Evolutionary conservation across 2,888 invertebrate species (phyloP).

Genomic region (Nesidiocoris tenuis): DNA sequence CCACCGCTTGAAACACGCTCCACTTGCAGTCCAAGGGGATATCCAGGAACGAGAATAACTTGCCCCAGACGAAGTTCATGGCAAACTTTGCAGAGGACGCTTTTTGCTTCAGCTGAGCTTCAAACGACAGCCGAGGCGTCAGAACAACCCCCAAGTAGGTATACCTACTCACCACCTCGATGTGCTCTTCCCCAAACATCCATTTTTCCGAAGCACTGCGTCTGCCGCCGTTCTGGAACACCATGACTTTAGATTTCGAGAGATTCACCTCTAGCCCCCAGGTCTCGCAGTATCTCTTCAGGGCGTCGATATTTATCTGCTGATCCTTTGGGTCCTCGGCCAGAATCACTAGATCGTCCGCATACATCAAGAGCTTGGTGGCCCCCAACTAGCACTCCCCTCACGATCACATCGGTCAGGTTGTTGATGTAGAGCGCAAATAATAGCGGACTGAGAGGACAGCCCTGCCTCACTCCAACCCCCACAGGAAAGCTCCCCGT

Average conservation of each 20-base stretch:
- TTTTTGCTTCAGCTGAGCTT: too few species aligned
- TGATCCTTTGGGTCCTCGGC: neutral
- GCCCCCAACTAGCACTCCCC: neutral
- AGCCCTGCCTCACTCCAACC: constrained; percentile 4
- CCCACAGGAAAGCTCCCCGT: too few species aligned
- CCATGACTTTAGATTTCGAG: neutral
- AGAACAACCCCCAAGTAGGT: too few species aligned
- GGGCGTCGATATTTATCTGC: neutral
- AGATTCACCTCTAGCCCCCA: neutral
- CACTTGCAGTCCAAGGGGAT: neutral
- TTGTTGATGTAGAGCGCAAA: neutral
- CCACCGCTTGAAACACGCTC: neutral
- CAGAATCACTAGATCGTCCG: neutral
- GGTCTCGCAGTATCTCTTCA: neutral
- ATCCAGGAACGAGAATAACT: too few species aligned
- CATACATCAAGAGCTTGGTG: neutral
- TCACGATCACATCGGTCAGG: neutral
- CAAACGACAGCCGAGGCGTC: too few species aligned
- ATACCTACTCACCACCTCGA: too few species aligned
- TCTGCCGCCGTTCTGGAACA: constrained; percentile 12
- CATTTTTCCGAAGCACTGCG: neutral
- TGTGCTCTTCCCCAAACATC: too few species aligned
- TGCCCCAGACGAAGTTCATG: too few species aligned
- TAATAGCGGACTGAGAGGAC: neutral
- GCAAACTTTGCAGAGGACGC: too few species aligned